Conservation (phyloP, 2,113 vertebrate genomes). For the Xenus cinereus region DNA sequence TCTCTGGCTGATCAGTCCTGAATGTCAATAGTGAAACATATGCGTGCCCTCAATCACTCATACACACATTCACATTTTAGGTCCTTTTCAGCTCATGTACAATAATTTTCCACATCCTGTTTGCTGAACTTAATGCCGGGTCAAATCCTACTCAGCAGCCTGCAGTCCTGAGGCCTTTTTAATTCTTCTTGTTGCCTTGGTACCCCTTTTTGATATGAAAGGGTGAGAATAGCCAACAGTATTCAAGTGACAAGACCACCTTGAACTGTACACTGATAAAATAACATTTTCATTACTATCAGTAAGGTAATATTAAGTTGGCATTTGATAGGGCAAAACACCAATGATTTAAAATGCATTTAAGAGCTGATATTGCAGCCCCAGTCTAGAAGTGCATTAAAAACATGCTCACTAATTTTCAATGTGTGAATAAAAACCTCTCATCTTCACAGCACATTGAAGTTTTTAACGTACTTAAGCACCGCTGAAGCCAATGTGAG, state of each 20-base stretch:
- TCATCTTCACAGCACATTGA: not conserved
- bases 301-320: not conserved
- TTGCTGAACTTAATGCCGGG: not conserved
- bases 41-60: fast-evolving
- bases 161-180: not conserved
- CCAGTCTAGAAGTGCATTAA: not conserved
- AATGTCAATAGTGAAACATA: not conserved
- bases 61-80: not conserved
- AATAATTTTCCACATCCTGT: not conserved
- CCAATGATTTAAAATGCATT: not conserved
- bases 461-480: not conserved
- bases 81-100: not conserved
- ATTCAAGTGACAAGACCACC: not conserved
- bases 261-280: not conserved
- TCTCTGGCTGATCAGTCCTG: not conserved
- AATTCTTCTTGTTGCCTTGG: not conserved
- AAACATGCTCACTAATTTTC: not conserved
- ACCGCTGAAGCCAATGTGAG: not conserved
- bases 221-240: not conserved
- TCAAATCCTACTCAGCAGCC: not conserved
- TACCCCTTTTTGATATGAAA: not conserved
- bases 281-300: not conserved
- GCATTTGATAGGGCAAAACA: not conserved
- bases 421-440: not conserved
- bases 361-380: not conserved